phyloP scores from a whole-genome alignment of 2,888 invertebrate genomes.

The Polia nebulosa region DNA sequence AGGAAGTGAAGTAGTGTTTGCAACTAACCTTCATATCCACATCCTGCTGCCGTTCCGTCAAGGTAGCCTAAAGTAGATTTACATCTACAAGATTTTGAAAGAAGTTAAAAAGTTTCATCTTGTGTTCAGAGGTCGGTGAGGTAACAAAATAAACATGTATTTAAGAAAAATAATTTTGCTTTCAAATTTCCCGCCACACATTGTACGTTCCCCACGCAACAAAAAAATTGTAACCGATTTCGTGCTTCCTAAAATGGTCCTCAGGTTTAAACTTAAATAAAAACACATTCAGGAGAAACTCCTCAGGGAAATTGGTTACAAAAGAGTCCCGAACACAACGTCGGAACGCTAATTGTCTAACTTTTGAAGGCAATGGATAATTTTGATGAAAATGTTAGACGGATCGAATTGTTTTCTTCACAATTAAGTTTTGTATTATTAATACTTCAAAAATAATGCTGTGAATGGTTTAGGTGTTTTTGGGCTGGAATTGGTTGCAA shows the following conservation, averaged over 20 bases:
- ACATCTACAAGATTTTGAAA: no score
- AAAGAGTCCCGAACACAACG: slow-evolving; percentile 4
- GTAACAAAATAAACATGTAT: no score
- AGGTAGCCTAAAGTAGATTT: no score
- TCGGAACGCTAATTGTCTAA: slow-evolving; percentile 42
- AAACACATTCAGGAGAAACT: slow-evolving; percentile 33
- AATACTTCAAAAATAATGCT: neutral
- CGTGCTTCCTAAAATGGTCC: neutral
- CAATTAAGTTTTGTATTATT: neutral
- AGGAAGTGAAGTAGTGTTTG: no score
- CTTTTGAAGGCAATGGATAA: slow-evolving; percentile 42
- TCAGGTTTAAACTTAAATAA: slow-evolving; percentile 37
- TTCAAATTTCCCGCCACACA: neutral
- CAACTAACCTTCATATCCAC: no score
- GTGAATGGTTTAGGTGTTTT: neutral
- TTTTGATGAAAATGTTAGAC: slow-evolving; percentile 21
- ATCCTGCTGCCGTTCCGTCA: no score
- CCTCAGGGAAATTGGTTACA: slow-evolving; percentile 6
- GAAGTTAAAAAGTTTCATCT: no score
- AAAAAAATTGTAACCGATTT: slow-evolving; percentile 12
- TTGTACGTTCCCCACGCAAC: neutral
- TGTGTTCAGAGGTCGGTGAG: no score
- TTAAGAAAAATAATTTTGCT: neutral
- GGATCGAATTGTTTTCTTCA: slow-evolving; percentile 1
- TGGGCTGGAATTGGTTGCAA: neutral